Conservation (phyloP, 2,888 invertebrate genomes). For the Ormyrus nitidulus region DNA sequence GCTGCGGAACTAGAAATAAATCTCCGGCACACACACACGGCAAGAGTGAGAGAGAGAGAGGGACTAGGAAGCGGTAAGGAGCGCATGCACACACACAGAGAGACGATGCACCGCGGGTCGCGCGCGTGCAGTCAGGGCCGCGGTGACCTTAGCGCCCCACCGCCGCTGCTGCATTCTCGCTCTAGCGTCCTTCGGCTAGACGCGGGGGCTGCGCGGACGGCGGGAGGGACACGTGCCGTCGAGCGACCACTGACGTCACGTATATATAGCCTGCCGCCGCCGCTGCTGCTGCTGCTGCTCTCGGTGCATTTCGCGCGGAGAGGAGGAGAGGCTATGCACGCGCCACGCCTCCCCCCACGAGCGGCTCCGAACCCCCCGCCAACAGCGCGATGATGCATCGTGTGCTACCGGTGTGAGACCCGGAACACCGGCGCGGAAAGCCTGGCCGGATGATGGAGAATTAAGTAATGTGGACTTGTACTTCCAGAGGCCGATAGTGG, state of each 20-base stretch:
- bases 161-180: slow-evolving; percentile 23
- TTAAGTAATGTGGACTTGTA: too few species aligned
- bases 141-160: slow-evolving; percentile 77
- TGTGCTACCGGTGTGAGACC: too few species aligned
- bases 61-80: background rate
- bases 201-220: slow-evolving; percentile 61
- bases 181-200: slow-evolving; percentile 55
- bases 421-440: too few species aligned
- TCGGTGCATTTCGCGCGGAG: background rate
- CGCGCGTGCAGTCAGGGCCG: slow-evolving; percentile 78
- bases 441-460: too few species aligned
- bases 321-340: background rate
- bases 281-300: background rate
- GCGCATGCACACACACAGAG: background rate
- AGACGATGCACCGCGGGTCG: slow-evolving; percentile 45
- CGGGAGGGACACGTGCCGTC: slow-evolving; percentile 72
- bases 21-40: slow-evolving; percentile 60
- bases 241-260: slow-evolving; percentile 69
- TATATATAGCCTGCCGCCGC: background rate
- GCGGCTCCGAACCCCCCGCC: background rate
- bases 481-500: too few species aligned
- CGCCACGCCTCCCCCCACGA: background rate
- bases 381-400: too few species aligned
- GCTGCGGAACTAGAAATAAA: slow-evolving; percentile 69
- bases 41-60: background rate